phyloP scores from a whole-genome alignment of 2,888 invertebrate species.

The Patella depressa region DNA sequence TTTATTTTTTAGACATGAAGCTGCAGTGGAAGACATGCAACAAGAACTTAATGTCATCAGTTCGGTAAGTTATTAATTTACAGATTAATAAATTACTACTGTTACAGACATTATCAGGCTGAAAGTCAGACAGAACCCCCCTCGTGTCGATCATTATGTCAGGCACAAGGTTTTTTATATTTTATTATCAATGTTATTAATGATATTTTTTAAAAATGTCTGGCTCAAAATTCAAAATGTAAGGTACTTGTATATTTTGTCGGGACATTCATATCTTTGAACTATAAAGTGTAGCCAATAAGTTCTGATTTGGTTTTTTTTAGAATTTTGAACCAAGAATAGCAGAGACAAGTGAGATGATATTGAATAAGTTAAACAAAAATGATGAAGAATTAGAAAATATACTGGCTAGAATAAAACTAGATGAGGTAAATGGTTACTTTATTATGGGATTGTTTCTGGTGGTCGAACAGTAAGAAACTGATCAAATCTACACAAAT shows the following conservation, averaged over 20 bases:
- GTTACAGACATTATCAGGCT: too few species aligned
- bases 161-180: too few species aligned
- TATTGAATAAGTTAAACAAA: conserved; percentile 50
- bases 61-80: conserved; percentile 49
- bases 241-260: not conserved
- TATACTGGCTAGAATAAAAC: conserved; percentile 53
- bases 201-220: too few species aligned
- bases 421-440: conserved; percentile 57
- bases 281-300: too few species aligned
- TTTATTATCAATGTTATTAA: too few species aligned
- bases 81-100: not conserved
- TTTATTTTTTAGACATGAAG: conserved; percentile 59
- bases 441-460: too few species aligned
- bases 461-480: too few species aligned
- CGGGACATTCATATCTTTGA: too few species aligned
- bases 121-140: too few species aligned
- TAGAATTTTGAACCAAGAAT: conserved; percentile 67
- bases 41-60: conserved; percentile 67
- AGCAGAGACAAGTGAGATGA: conserved; percentile 48
- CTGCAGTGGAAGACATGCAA: conserved; percentile 68
- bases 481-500: too few species aligned
- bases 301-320: conserved; percentile 16
- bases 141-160: too few species aligned
- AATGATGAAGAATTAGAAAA: conserved; percentile 59
- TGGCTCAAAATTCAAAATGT: too few species aligned